Percentiles rank a stretch among this genome's conserved stretches.
phyloP scores from a whole-genome alignment of 2,888 invertebrate species.

The Erynnis tages region DNA sequence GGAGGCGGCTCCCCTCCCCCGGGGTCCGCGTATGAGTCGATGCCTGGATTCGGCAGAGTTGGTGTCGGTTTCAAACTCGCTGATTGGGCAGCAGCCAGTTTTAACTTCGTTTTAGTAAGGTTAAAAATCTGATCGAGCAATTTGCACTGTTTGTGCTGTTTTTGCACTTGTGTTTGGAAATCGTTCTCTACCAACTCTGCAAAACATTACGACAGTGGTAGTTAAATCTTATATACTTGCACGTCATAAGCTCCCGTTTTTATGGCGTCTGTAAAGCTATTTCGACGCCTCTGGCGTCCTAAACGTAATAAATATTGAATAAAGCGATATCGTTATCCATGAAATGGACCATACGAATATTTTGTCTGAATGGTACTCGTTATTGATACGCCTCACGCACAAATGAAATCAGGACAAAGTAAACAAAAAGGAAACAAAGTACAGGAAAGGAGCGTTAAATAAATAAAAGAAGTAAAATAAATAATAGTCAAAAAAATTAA shows the following conservation, averaged over 20 bases:
- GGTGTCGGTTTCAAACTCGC: conserved; percentile 38
- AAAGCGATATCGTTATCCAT: conserved; percentile 31
- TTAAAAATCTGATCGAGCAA: conserved; percentile 39
- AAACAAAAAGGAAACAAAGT: conserved; percentile 52
- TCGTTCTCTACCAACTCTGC: conserved; percentile 39
- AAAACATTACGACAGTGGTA: conserved; percentile 38
- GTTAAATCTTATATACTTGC: conserved; percentile 31
- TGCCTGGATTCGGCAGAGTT: conserved; percentile 60
- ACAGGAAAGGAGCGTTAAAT: conserved; percentile 56
- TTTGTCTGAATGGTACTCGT: conserved; percentile 15
- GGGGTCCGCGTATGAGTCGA: conserved; percentile 73
- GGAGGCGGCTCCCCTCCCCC: conserved; percentile 74
- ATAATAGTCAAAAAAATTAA: conserved; percentile 48
- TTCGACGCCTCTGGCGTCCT: conserved; percentile 39
- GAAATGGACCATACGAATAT: conserved; percentile 35
- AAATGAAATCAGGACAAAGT: conserved; percentile 37
- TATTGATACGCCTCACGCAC: conserved; percentile 44
- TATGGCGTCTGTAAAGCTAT: conserved; percentile 43
- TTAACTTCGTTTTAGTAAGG: conserved; percentile 42
- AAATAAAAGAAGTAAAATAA: conserved; percentile 53
- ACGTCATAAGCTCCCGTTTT: conserved; percentile 33
- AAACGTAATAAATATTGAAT: conserved; percentile 28
- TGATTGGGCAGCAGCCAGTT: conserved; percentile 45
- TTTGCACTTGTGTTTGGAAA: conserved; percentile 36
- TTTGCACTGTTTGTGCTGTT: conserved; percentile 34